phyloP scores from a whole-genome alignment of 2,113 vertebrate species.

The Proterorhinus semilunaris region DNA sequence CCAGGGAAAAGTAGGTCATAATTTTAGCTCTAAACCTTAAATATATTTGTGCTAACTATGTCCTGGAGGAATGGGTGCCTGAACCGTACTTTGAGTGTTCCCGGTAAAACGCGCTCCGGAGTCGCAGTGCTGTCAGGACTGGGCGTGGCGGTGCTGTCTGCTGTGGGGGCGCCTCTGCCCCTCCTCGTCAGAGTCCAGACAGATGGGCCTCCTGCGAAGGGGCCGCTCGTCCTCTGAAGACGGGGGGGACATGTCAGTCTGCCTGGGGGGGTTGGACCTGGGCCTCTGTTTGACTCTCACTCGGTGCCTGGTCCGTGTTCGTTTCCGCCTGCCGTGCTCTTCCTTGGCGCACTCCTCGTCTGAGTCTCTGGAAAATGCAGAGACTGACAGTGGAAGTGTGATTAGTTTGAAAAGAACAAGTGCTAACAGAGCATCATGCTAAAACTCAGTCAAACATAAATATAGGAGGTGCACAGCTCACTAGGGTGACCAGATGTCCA shows the following conservation, averaged over 20 bases:
- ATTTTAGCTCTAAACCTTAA: too few relatives aligned
- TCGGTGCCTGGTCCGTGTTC: slow-evolving; percentile 30
- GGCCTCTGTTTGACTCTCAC: slow-evolving; percentile 48
- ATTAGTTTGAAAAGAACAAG: background rate
- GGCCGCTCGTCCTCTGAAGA: slow-evolving; percentile 78
- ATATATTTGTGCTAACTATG: too few relatives aligned
- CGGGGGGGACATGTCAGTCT: slow-evolving; percentile 52
- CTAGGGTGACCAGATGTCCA: too few relatives aligned
- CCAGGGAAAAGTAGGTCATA: too few relatives aligned
- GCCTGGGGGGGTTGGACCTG: slow-evolving; percentile 47
- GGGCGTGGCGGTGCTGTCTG: background rate
- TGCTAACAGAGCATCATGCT: too few relatives aligned
- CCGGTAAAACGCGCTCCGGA: background rate
- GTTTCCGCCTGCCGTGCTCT: slow-evolving; percentile 37
- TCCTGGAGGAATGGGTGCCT: too few relatives aligned
- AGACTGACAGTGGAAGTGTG: slow-evolving; percentile 31
- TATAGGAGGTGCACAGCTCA: too few relatives aligned
- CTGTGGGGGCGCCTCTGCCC: slow-evolving; percentile 34
- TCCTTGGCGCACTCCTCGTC: slow-evolving; percentile 71
- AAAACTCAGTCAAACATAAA: too few relatives aligned
- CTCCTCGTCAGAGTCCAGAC: slow-evolving; percentile 88
- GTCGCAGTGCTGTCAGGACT: background rate
- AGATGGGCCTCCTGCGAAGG: slow-evolving; percentile 86
- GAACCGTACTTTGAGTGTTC: too few relatives aligned
- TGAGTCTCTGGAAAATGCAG: slow-evolving; percentile 75